Percentiles rank a stretch among this genome's conserved stretches.
These are phyloP conservation scores for Hafferia zeledoni DNA, from an alignment of 2,797 vertebrate genomes.

Conservation along the genomic window DNA sequence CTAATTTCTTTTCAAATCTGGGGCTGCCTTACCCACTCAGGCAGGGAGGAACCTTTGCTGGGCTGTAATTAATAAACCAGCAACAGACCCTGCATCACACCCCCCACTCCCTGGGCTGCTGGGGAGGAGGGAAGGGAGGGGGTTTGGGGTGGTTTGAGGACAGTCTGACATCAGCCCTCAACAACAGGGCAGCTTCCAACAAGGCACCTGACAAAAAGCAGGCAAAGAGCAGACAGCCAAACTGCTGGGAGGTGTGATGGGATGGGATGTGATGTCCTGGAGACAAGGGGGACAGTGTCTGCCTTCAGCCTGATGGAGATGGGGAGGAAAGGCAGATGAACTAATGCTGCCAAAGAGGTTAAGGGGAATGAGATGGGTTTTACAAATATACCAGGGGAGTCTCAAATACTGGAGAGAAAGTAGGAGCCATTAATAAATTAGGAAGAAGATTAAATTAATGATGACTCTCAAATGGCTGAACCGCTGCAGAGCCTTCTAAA, in stretches of 20 bases:
- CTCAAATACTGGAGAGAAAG: conserved; percentile 48
- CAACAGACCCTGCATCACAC: accelerated
- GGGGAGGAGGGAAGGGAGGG: neutral
- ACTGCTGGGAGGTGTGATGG: neutral
- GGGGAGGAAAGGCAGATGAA: neutral
- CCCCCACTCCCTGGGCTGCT: neutral
- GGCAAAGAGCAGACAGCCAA: neutral
- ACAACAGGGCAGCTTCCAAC: neutral
- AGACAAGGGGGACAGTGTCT: neutral
- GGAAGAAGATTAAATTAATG: conserved; percentile 65
- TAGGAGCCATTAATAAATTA: conserved; percentile 66
- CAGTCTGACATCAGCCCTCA: neutral
- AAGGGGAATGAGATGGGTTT: conserved; percentile 21
- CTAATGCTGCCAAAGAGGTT: neutral
- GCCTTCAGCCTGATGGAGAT: neutral
- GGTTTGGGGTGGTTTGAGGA: neutral
- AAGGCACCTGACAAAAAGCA: neutral
- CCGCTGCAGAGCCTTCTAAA: conserved; percentile 6
- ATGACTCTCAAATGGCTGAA: conserved; percentile 63
- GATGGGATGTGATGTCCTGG: neutral
- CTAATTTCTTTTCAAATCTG: neutral
- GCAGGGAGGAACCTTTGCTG: neutral
- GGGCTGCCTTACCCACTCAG: neutral
- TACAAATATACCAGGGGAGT: conserved; percentile 42
- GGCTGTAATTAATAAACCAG: neutral